Percentiles rank a stretch among this genome's conserved stretches.
Evolutionary conservation across 1,140 invertebrate genomes (phyloP).

Genomic region (Homarus americanus): DNA sequence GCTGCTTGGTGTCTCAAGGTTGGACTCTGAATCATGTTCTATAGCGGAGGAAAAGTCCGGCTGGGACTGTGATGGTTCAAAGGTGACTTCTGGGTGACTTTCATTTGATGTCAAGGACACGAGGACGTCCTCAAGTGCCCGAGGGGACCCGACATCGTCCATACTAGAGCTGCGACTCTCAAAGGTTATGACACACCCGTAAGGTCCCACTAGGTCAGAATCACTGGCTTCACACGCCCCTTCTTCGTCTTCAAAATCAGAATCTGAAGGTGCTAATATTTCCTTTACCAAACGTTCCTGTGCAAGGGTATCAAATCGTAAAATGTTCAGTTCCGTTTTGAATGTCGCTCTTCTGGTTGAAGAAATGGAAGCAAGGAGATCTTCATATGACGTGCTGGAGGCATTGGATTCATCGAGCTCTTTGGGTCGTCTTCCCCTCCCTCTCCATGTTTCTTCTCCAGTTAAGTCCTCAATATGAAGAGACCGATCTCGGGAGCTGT

Average conservation of each 20-base stretch:
- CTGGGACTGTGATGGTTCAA: slow-evolving; percentile 28
- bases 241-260: slow-evolving; percentile 58
- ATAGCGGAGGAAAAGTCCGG: neutral
- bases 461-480: slow-evolving; percentile 31
- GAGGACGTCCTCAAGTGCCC: slow-evolving; percentile 71
- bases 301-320: slow-evolving; percentile 56
- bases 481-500: slow-evolving; percentile 7
- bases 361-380: slow-evolving; percentile 32
- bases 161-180: slow-evolving; percentile 70
- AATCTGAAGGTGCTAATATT: slow-evolving; percentile 65
- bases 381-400: slow-evolving; percentile 24
- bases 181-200: slow-evolving; percentile 73
- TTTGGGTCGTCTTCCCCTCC: neutral
- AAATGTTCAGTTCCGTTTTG: slow-evolving; percentile 61
- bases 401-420: neutral
- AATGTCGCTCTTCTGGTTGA: slow-evolving; percentile 23
- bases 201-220: neutral
- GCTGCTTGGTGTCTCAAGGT: neutral
- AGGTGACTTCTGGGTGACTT: slow-evolving; percentile 37
- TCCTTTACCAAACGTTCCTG: slow-evolving; percentile 57
- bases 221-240: slow-evolving; percentile 35
- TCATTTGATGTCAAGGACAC: slow-evolving; percentile 73
- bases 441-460: slow-evolving; percentile 36
- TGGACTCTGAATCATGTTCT: slow-evolving; percentile 10
- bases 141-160: slow-evolving; percentile 71